Conservation (phyloP, 2,888 invertebrate genomes). For the Rhabditoides inermis region DNA sequence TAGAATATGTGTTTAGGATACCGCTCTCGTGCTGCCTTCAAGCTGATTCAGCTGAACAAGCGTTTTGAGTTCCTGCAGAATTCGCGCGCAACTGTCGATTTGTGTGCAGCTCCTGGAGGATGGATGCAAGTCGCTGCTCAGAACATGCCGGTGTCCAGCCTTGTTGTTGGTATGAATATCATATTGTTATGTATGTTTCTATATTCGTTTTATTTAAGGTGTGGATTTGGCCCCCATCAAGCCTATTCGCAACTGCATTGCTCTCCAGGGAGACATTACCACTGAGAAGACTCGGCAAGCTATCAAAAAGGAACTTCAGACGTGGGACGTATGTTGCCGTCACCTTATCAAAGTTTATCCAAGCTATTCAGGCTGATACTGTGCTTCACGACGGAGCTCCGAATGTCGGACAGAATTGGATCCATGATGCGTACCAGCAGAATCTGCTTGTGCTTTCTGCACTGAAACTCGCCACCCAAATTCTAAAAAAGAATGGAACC, state of each 20-base stretch:
- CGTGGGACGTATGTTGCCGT: slow-evolving; percentile 35
- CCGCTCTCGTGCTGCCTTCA: slow-evolving; percentile 96
- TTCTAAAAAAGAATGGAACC: slow-evolving; percentile 82
- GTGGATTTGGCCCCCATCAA: slow-evolving; percentile 92
- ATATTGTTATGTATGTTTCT: not conserved
- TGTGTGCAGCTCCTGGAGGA: slow-evolving; percentile 82
- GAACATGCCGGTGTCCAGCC: slow-evolving; percentile 72
- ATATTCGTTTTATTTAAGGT: slow-evolving; percentile 56
- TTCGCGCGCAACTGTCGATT: slow-evolving; percentile 87
- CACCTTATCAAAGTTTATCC: no score
- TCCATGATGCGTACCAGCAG: slow-evolving; percentile 92
- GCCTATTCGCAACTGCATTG: slow-evolving; percentile 78
- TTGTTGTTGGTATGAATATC: slow-evolving; percentile 59
- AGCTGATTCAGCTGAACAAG: slow-evolving; percentile 90
- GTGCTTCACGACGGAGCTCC: slow-evolving; percentile 96
- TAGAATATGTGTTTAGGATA: slow-evolving; percentile 64
- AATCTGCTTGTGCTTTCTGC: slow-evolving; percentile 68
- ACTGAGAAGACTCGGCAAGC: slow-evolving; percentile 64
- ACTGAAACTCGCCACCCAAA: slow-evolving; percentile 79
- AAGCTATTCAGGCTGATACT: slow-evolving; percentile 92
- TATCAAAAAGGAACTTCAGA: slow-evolving; percentile 44
- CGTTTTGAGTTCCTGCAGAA: slow-evolving; percentile 93
- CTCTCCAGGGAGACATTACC: slow-evolving; percentile 86
- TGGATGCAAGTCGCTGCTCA: slow-evolving; percentile 83
- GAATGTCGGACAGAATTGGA: slow-evolving; percentile 87